Conservation (phyloP, 2,888 invertebrate genomes). For the Linnaemya tessellans region DNA sequence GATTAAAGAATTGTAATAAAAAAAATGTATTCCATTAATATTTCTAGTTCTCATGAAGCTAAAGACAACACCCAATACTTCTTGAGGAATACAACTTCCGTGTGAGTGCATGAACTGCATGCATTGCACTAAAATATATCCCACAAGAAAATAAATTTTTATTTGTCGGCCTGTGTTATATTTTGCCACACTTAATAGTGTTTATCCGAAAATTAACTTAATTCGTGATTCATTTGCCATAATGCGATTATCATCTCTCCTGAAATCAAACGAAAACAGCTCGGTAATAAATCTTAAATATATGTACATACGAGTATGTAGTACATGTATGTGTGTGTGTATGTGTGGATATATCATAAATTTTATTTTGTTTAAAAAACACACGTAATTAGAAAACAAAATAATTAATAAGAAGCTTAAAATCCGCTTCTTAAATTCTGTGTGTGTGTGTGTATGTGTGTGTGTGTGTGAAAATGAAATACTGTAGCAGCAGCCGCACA, state of each 20-base stretch:
- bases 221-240: constrained; percentile 18
- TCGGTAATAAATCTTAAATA: constrained; percentile 58
- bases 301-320: neutral
- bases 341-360: constrained; percentile 36
- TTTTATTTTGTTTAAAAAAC: constrained; percentile 45
- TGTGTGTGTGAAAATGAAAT: constrained; percentile 53
- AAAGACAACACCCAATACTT: too few species aligned
- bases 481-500: neutral
- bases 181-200: neutral
- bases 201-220: neutral
- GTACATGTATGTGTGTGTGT: too few species aligned
- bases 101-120: too few species aligned
- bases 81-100: too few species aligned
- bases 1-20: too few species aligned
- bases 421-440: constrained; percentile 38
- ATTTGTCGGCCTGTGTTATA: neutral
- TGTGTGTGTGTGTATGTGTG: constrained; percentile 57
- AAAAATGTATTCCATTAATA: too few species aligned
- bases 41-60: too few species aligned
- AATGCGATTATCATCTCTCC: neutral
- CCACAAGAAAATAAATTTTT: too few species aligned
- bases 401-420: neutral
- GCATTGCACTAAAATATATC: too few species aligned
- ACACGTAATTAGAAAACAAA: neutral
- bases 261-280: constrained; percentile 29